Evolutionary conservation across 2,113 vertebrate species (phyloP), one percentile per base, ranked within the genome.

Genomic region (Mormyrus iriodes): DNA sequence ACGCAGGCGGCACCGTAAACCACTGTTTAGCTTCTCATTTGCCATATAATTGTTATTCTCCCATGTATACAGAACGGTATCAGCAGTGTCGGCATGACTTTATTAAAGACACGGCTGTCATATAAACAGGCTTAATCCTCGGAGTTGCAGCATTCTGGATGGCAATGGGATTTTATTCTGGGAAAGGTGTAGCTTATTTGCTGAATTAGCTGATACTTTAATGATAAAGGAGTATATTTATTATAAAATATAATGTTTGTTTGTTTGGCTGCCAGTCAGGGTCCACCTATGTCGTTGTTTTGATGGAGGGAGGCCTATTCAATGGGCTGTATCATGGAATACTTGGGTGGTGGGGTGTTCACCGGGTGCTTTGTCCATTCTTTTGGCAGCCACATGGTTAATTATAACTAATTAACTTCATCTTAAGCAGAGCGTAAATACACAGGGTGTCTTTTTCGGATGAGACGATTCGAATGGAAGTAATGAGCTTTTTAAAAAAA

Each of bases 1-100:
- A 39, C 2, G 48, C 27, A 86, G 51, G 19, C 12, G 39, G 85
- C 85, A 53, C 53, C 39, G 19, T 35, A 53, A 35, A 13, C 27
- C 27, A 2, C 12, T 19, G 85, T 53, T 86, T 53, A 86, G 85
- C n/a, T 13, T 35, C 46, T 86, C 48, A 12, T 85, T 85, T 89
- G 19, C 39, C 73, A 61, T 65, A 39, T 19, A 88, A 88, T 31
- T 92, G 93, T 92, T 83, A 88, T 89, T 90, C 90, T 92, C 91
- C 53, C 52, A 51, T 1, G 3, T 49, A 2, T 82, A 90, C 51
- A n/a, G 58, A 89, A 82, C 51, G 13, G 65, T 65, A 65, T 91
- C 46, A 90, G 91, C 90, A 91, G 92, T 92, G 89, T 87, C 91
- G 86, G 53, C 85, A 3, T 15, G 79, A 58, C 35, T 5, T 52